Base-by-base conservation (phyloP, 2,888 invertebrate genomes). In the Drosophila birchii region DNA sequence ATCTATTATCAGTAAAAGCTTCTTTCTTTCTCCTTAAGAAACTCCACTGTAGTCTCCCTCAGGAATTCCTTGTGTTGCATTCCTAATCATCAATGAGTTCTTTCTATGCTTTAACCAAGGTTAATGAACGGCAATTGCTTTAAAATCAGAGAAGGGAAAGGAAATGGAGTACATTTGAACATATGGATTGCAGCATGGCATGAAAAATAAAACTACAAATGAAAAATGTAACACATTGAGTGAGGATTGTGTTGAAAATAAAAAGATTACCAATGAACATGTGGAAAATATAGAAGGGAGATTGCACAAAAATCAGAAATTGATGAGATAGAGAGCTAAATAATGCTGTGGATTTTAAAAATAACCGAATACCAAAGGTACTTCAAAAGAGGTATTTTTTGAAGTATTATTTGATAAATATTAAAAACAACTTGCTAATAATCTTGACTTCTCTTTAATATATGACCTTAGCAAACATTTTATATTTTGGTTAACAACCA, bases 91-190 rank as follows among this genome's bases (percentile, higher is more conserved):
- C 32, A 67, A 69, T 57, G 57, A 39, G 29, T 44, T 59, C 32
- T 39, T 39, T 32, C n/a, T 47, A 38, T 39, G 53, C 20, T 38
- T 39, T 53, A 16, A 23, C 45, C 61, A 71, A 71, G 71, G 71
- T 71, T 71, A 71, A 71, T 71, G 71, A 71, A 71, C 71, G 61
- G 26, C 43, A 39, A 56, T 26, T 47, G 26, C 16, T 47, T 14
- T 41, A 36, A 29, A 47, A 66, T 67, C 36, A 55, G 67, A 54
- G n/a, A 14, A 51, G 34, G 23, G 59, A 26, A 41, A 26, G 39
- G 23, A 32, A 54, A 39, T 54, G 5, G 23, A 32, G 5, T 23
- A n/a, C 3, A 32, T 53, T 20, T 20, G 16, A 36, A 16, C 53
- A 53, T 36, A 53, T 53, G 53, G 34, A 53, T 36, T 53, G 32